Conservation (phyloP, 1,140 invertebrate species). For the Sinonovacula constricta region DNA sequence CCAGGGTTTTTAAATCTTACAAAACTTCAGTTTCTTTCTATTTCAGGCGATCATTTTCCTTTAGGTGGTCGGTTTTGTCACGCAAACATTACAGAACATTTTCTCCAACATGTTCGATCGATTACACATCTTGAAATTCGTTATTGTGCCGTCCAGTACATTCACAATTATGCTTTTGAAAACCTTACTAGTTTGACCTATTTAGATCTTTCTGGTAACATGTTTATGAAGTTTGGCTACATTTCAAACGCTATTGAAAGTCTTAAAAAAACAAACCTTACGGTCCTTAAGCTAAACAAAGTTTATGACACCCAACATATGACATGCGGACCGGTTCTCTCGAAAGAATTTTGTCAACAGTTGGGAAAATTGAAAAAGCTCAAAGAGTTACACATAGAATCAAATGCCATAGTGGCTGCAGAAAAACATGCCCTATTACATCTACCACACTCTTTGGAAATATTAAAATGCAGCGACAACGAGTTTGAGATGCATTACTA, state of each 20-base stretch:
- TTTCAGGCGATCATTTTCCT: constrained; percentile 13
- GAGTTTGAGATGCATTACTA: not conserved
- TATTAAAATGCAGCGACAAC: not conserved
- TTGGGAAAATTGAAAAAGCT: not conserved
- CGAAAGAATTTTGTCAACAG: not conserved
- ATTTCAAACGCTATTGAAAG: not conserved
- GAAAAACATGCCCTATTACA: not conserved
- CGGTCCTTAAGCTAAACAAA: constrained; percentile 5
- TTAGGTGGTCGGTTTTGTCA: constrained; percentile 8
- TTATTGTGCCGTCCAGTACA: constrained; percentile 13
- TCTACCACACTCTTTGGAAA: not conserved
- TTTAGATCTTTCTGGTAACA: constrained; percentile 33
- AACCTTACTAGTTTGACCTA: constrained; percentile 15
- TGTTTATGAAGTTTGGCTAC: not conserved
- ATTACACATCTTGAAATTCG: constrained; percentile 14
- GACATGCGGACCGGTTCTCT: not conserved
- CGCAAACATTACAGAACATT: not conserved
- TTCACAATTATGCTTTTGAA: not conserved
- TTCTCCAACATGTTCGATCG: constrained; percentile 6
- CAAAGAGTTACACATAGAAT: constrained; percentile 8
- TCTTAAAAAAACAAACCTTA: not conserved
- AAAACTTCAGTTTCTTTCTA: not conserved
- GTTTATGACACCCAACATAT: not conserved
- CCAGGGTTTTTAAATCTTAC: constrained; percentile 9
- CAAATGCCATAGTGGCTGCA: not conserved